Base-by-base conservation (phyloP, 2,797 vertebrate genomes). In the Danio jaintianensis region DNA sequence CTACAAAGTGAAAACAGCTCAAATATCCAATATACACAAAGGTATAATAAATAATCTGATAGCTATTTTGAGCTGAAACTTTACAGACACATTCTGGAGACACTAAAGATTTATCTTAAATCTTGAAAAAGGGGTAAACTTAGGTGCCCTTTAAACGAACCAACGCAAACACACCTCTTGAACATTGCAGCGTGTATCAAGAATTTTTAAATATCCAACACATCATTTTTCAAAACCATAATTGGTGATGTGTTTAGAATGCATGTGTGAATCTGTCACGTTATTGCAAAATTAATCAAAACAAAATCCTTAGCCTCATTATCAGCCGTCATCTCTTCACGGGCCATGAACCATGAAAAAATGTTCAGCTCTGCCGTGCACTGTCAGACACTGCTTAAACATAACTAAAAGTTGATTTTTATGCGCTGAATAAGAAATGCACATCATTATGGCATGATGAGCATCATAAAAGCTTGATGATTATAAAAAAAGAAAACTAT, bases 241-340 rank as follows among this genome's bases (percentile, higher is more conserved):
- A 58, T 16, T 68, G 22, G 42, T 0, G 8, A 55, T 10, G 22
- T 15, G 4, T 58, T 78, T 38, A 40, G 53, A 68, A 68, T 59
- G 42, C 64, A 56, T 48, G 12, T 78, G 64, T 68, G 12, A 47
- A 68, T 78, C 29, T 10, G 7, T 59, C 53, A 48, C 5, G 22
- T 58, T 68, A 78, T 59, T 68, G 29, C 20, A 56, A 58, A 78
- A 56, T 68, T 45, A 47, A 68, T 78, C 29, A 48, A 58, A 78
- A 78, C 64, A 68, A 68, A 68, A 47, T 43, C 38, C 43, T 18
- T 61, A 48, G 42, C 62, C 50, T 67, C 20, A 47, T 77, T 67
- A 47, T 67, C 62, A 56, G 52, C 75, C 52, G 56, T 77, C 63
- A 58, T 20, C 42, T 47, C 40, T 67, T 77, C 58, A 59, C 3